Evolutionary conservation across 2,888 invertebrate genomes (phyloP).

Genomic region (Patella pellucida): DNA sequence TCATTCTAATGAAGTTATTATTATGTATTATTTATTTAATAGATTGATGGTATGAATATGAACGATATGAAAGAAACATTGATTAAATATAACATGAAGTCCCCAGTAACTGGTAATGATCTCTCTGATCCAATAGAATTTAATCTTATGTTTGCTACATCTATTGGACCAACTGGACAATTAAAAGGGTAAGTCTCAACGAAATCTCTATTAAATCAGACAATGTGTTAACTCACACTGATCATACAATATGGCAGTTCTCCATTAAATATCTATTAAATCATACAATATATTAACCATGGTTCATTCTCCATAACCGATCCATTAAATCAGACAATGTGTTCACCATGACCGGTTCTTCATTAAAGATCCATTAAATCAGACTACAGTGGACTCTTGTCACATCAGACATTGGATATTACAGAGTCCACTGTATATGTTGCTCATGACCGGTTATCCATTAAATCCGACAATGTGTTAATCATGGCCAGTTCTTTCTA

Average conservation of each 20-base stretch:
- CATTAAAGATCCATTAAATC: no score
- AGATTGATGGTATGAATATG: constrained; percentile 91
- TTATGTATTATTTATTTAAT: constrained; percentile 15
- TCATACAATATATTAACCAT: not conserved
- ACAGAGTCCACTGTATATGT: no score
- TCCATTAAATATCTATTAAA: not conserved
- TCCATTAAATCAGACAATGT: not conserved
- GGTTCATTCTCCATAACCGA: not conserved
- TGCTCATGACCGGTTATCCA: no score
- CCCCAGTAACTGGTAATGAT: constrained; percentile 94
- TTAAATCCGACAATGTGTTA: not conserved
- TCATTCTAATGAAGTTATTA: no score
- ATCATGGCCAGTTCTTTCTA: not conserved
- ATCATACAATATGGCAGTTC: no score
- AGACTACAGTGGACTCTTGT: no score
- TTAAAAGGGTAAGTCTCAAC: constrained; percentile 81
- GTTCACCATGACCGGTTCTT: not conserved
- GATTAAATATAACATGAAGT: constrained; percentile 90
- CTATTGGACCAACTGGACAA: constrained; percentile 96
- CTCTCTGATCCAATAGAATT: constrained; percentile 96
- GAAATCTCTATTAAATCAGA: not conserved
- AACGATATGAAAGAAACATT: constrained; percentile 90
- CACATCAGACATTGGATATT: no score
- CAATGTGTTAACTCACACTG: not conserved
- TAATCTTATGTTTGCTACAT: constrained; percentile 98